Conservation (phyloP, 2,888 invertebrate species). For the Saturnia japonica region DNA sequence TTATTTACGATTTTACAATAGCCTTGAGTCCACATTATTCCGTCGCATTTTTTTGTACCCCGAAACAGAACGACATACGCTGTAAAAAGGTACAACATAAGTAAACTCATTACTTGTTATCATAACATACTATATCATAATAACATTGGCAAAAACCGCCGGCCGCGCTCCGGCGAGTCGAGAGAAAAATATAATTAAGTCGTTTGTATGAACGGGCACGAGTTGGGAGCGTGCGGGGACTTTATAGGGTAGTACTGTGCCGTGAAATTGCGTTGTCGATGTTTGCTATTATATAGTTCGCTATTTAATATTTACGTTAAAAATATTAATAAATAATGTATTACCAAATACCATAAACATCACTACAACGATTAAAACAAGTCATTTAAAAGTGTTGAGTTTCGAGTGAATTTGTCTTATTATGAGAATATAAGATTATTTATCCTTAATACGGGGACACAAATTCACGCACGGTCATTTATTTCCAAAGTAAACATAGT, state of each 20-base stretch:
- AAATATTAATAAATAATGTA: no score
- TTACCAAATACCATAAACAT: no score
- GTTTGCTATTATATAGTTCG: background rate
- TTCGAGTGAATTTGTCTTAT: no score
- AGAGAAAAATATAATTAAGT: conserved; percentile 68
- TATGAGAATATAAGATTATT: no score
- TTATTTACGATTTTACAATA: background rate
- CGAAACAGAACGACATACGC: background rate
- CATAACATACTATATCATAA: conserved; percentile 16
- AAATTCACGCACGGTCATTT: no score
- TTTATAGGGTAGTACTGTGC: conserved; percentile 33
- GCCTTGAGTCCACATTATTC: no score
- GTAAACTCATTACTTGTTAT: conserved; percentile 21
- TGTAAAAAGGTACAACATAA: background rate
- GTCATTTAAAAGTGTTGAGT: no score
- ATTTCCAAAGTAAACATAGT: no score
- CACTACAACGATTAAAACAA: no score
- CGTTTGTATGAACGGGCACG: conserved; percentile 74
- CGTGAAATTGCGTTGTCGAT: conserved; percentile 24
- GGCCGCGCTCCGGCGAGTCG: conserved; percentile 32
- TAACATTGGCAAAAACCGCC: conserved; percentile 19
- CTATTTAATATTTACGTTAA: background rate
- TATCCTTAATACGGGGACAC: no score
- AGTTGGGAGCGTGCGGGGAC: conserved; percentile 52
- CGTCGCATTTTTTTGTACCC: no score